Evolutionary conservation across 1,140 invertebrate species (phyloP), one percentile per base, ranked within the genome.

Genomic region (Papilio dardanus): DNA sequence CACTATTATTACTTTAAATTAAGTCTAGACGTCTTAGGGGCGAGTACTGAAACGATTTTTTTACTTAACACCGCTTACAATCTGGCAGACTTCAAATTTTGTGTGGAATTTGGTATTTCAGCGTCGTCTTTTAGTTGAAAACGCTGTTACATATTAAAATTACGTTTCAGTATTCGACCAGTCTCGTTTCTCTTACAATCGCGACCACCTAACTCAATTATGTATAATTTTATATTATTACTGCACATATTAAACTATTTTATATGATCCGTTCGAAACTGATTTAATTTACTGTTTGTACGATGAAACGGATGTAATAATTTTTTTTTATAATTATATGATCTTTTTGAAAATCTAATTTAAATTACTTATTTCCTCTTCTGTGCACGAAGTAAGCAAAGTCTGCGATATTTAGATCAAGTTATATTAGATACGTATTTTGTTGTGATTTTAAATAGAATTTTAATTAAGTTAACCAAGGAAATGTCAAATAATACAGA

Each of bases 151-250:
- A n/a, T n/a, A n/a, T n/a, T n/a, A n/a, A n/a, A n/a, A n/a, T n/a
- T n/a, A n/a, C n/a, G n/a, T n/a, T n/a, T n/a, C n/a, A n/a, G n/a
- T n/a, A n/a, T n/a, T n/a, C n/a, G n/a, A n/a, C n/a, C n/a, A n/a
- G n/a, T n/a, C 71, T 54, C 30, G 46, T 50, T 50, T 46, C 37
- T 30, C 42, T 71, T 31, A 69, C 69, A 50, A 71, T 30, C 28
- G 37, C 69, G 42, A 71, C 54, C 69, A 71, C 40, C 69, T 50
- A 73, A 73, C 30, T 73, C 71, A 73, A 73, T 73, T 73, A 73
- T 58, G 31, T 73, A 73, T 73, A 73, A 73, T 58, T 73, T 73
- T 30, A 50, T n/a, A 58, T 58, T 73, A 73, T 73, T 73, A 73
- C 40, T 54, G 40, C 24, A 54, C 69, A 71, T 50, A 71, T 71